Percentiles rank a stretch among this genome's conserved stretches.
These are phyloP conservation scores for Botia almorhae DNA, from an alignment of 2,797 vertebrate species.

Conservation along the genomic window DNA sequence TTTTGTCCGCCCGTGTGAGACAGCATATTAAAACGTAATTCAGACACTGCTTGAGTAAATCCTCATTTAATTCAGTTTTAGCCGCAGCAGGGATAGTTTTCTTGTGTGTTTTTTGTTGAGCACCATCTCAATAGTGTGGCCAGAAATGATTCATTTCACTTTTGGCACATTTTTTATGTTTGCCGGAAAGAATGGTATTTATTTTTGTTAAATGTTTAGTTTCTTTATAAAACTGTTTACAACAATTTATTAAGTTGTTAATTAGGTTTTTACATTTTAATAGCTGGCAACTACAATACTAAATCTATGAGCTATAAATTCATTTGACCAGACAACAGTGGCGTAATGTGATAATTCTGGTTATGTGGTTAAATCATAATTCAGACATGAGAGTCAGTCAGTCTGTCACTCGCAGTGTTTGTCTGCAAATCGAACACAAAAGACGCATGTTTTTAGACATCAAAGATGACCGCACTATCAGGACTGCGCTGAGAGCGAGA, in stretches of 20 bases:
- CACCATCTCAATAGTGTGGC: no score
- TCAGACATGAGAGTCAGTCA: neutral
- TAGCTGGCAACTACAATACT: neutral
- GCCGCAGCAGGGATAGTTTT: no score
- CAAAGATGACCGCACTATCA: neutral
- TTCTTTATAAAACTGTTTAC: no score
- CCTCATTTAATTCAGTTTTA: no score
- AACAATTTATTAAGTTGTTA: neutral
- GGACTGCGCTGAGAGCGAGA: neutral
- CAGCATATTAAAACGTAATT: no score
- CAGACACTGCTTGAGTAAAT: no score
- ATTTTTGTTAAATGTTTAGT: no score
- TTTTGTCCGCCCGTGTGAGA: no score
- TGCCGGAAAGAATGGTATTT: no score
- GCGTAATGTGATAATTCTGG: neutral
- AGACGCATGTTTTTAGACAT: slow-evolving; percentile 12
- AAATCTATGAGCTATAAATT: neutral
- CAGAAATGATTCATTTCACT: no score
- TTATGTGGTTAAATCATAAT: neutral
- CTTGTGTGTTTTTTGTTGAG: no score
- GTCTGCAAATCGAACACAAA: neutral
- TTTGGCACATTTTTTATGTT: no score
- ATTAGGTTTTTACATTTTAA: neutral
- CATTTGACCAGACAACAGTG: neutral
- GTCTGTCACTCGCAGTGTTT: slow-evolving; percentile 1